Evolutionary conservation across 30 jellyfish, hydroid and myxozoan species (phyloP).

Genomic region (Turritopsis dohrnii): DNA sequence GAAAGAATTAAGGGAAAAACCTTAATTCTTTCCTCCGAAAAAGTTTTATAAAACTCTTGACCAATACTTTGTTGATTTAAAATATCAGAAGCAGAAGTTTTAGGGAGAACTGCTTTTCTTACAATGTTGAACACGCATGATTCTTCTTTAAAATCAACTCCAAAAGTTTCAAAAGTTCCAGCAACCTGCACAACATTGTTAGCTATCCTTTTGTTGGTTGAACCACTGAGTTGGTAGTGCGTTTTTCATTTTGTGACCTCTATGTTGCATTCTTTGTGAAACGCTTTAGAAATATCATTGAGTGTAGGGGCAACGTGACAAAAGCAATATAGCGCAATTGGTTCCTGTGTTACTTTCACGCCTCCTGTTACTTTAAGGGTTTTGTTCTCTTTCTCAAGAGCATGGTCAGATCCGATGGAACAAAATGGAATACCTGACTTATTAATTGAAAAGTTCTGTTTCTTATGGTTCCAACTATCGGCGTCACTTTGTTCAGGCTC

Average conservation of each 20-base stretch:
- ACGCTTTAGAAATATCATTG: conserved; percentile 8
- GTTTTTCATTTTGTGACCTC: not conserved
- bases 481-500: conserved; percentile 15
- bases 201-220: conserved; percentile 5
- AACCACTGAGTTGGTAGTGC: conserved; percentile 24
- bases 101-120: conserved; percentile 23
- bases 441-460: conserved; percentile 14
- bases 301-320: conserved; percentile 4
- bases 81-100: conserved; percentile 8
- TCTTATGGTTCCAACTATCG: not conserved
- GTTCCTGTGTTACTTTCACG: conserved; percentile 8
- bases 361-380: conserved; percentile 16
- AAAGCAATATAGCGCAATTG: conserved; percentile 20
- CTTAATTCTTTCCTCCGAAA: not conserved
- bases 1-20: no score
- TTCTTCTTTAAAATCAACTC: not conserved
- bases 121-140: conserved; percentile 9
- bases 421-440: conserved; percentile 28
- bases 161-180: conserved; percentile 12
- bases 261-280: not conserved
- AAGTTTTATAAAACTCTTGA: not conserved
- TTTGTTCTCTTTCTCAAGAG: conserved; percentile 23
- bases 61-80: conserved; percentile 16
- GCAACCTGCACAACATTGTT: conserved; percentile 7
- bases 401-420: conserved; percentile 30